Base-by-base conservation (phyloP, 2,888 invertebrate genomes). In the Apotomis capreana region DNA sequence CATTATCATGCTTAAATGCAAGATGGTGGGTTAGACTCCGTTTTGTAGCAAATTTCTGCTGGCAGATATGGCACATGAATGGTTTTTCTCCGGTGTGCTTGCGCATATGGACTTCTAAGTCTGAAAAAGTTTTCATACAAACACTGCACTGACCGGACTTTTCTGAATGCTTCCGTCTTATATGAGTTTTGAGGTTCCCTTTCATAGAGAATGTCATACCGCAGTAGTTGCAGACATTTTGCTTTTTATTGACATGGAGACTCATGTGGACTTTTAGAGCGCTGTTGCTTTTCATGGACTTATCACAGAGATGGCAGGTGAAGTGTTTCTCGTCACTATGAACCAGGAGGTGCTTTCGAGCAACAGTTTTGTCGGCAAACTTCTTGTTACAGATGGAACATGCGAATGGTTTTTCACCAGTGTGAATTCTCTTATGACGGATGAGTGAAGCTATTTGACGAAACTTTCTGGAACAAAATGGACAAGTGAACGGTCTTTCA, bases 51-150 rank as follows among this genome's bases (percentile, higher is more conserved):
- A 89, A 94, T 1, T 86, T 79, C 68, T 87, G 86, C 49, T 84
- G 83, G 76, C 94, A 94, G 13, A 88, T 73, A 40, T 84, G 84
- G 77, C 94, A 94, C 0, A 80, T 75, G 76, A 86, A 92, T 0
- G 92, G 91, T 59, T 87, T 94, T 76, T 94, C 94, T 0, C 94
- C 95, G 0, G 94, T 94, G 75, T 95, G 95, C 74, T 93, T 93
- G 0, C 93, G 84, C 94, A 94, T 94, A 76, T 95, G 95, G 0
- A 89, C 92, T 64, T 92, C 92, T 13, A 95, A 77, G 78, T 95
- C 93, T 0, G 94, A 89, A 76, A 93, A 94, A 5, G 91, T 89
- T 79, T 94, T 95, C 8, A 88, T 80, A 77, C 95, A 95, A 5
- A 94, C 79, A 0, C 81, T 83, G 78, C 95, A 95, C 4, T 90